Conservation (phyloP, 2,888 invertebrate genomes). For the Pterobdella sp. region DNA sequence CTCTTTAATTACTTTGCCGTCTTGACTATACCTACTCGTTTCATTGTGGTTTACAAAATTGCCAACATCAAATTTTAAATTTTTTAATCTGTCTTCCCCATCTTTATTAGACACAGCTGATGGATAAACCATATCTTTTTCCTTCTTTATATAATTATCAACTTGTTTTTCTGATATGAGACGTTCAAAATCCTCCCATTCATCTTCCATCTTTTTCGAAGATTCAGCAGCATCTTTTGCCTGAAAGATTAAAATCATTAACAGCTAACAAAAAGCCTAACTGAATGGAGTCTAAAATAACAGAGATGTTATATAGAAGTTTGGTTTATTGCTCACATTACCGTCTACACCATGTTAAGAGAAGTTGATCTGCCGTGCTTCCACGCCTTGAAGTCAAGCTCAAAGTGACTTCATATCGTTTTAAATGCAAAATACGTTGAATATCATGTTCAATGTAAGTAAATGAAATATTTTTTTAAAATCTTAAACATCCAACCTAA, state of each 20-base stretch:
- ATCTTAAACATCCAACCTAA: not conserved
- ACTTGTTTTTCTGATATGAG: slow-evolving; percentile 17
- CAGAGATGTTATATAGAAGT: not conserved
- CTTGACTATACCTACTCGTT: not conserved
- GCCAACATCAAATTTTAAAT: not conserved
- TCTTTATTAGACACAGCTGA: not conserved
- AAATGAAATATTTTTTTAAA: not conserved
- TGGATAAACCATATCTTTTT: not conserved
- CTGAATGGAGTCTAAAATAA: not conserved
- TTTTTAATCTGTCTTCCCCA: not conserved
- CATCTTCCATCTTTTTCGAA: slow-evolving; percentile 19
- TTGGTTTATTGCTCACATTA: not conserved
- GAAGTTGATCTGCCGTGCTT: not conserved
- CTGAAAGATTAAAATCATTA: not conserved
- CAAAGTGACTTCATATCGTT: slow-evolving; percentile 9
- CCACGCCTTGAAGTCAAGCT: slow-evolving; percentile 6
- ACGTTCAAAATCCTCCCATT: slow-evolving; percentile 20
- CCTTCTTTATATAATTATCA: not conserved
- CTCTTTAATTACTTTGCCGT: slow-evolving; percentile 14
- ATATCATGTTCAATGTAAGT: slow-evolving; percentile 1
- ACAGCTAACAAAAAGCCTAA: not conserved
- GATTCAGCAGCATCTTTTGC: not conserved
- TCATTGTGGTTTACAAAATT: not conserved
- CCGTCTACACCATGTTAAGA: not conserved
- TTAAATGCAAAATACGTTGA: slow-evolving; percentile 29